Evolutionary conservation across 2,113 vertebrate genomes (phyloP), one percentile per base, ranked within the genome.

Genomic region (Brachirus orientalis): DNA sequence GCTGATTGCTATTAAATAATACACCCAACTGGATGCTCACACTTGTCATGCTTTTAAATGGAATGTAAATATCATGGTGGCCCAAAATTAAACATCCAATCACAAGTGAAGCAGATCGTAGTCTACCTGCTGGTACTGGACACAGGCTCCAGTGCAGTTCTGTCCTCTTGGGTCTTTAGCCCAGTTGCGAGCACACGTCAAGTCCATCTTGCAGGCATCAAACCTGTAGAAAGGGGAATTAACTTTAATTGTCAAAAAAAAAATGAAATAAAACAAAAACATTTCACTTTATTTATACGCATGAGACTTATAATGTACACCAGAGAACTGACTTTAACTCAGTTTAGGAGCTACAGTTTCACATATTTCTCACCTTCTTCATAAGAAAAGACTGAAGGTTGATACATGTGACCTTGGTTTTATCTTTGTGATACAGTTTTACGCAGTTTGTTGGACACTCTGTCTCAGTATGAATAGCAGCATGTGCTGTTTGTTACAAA

Each of bases 111-210:
- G 14, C 7, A 8, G 44, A 44, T n/a, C 40, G 1, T 19, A 4
- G 36, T 83, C 61, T 84, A 96, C 95, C 94, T 96, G 94, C 60
- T 91, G 90, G 33, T 93, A 95, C 19, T 91, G 90, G 20, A 86
- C 89, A 47, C 95, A 95, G 54, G 72, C 75, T 7, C 89, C 84
- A 1, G 88, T 89, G 77, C 94, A 96, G 79, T 91, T 90, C 50
- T 86, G 87, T 53, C 89, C 91, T 62, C 83, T 72, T 45, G 83
- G 90, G 73, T 94, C 92, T 51, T 48, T 80, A 63, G 92, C 87
- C 93, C 94, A 94, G 71, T 92, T 91, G 0, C 80, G 91, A 56
- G 92, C 88, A 3, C 95, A 96, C 3, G 89, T 93, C 80, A 91
- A 33, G 77, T 94, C 95, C 46, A 81, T 85, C 72, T 89, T 80